Evolutionary conservation across 2,113 vertebrate genomes (phyloP), one percentile per base, ranked within the genome.

Genomic region (Sitta europaea): DNA sequence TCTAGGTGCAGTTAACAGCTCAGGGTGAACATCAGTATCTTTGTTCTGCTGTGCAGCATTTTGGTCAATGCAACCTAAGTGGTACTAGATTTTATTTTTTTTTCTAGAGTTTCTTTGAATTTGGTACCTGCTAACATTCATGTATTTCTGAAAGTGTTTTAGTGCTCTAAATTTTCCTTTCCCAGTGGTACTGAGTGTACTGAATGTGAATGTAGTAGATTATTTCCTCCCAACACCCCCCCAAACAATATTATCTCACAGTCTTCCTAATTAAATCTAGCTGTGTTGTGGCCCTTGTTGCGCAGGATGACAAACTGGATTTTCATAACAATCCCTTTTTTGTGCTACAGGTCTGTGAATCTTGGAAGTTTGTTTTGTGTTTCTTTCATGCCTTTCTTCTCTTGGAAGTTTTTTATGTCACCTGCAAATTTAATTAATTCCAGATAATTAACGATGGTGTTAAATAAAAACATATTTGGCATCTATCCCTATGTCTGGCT

Each of bases 381-480:
- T 94, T 94, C 80, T 91, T 95, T 91, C 58, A 72, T 92, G 68
- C 61, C 57, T 96, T 96, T 68, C 77, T 94, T 90, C 66, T 94
- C 77, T 73, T 88, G 80, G 81, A 62, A 82, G 58, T 90, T 96
- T 82, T 92, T 86, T 86, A 74, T 79, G 62, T 94, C 84, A 97
- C 94, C 90, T 96, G 81, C 50, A 92, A 89, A 92, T 94, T 91
- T 85, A 87, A 90, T 94, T 96, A 91, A 91, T 94, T 96, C 84
- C 70, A 87, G 50, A 72, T 95, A 83, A 90, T 95, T 92, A 95
- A 96, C 91, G 77, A 95, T 90, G 86, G 68, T 92, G 77, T 92
- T 94, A 87, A 94, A 91, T 94, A 94, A 94, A 96, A 75, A 62
- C 16, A 10, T 89, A 90, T 92, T 94, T 96, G 89, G 74, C 77